Conservation (phyloP, 2,113 vertebrate genomes). For the Xiphophorus maculatus region DNA sequence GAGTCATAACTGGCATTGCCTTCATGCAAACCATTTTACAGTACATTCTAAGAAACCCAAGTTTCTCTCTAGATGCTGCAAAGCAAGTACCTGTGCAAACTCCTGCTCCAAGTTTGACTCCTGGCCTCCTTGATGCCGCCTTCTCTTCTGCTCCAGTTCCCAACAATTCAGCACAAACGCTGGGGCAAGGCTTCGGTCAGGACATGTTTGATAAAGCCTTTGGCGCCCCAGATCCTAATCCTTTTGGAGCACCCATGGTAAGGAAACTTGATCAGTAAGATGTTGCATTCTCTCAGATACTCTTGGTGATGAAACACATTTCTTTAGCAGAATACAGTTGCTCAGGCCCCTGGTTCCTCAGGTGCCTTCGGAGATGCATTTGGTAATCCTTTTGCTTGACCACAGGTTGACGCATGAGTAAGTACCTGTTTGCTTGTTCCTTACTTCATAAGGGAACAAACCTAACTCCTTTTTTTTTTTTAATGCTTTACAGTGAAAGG, state of each 20-base stretch:
- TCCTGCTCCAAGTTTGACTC: constrained; percentile 47
- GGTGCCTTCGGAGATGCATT: constrained; percentile 83
- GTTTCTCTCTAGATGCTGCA: constrained; percentile 71
- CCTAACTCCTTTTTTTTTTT: background rate
- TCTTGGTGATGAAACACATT: background rate
- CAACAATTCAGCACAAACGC: constrained; percentile 36
- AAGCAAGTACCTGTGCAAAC: constrained; percentile 70
- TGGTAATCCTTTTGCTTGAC: constrained; percentile 91
- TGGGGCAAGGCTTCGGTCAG: constrained; percentile 42
- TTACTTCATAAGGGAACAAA: background rate
- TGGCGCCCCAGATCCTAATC: constrained; percentile 67
- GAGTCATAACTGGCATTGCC: too few species aligned
- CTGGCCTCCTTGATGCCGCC: constrained; percentile 58
- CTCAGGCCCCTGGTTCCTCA: constrained; percentile 63
- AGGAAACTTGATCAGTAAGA: background rate
- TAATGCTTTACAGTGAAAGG: constrained; percentile 35
- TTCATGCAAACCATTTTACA: background rate
- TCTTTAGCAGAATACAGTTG: constrained; percentile 39
- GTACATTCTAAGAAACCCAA: background rate
- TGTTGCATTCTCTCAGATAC: background rate
- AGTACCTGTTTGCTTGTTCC: background rate
- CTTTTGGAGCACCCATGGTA: constrained; percentile 80
- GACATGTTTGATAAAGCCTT: constrained; percentile 84
- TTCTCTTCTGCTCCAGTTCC: constrained; percentile 55
- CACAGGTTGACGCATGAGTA: constrained; percentile 38